Percentiles rank a stretch among this genome's conserved stretches.
These are phyloP conservation scores for Spicauda simplicius DNA, from an alignment of 2,888 invertebrate genomes.

Conservation along the genomic window DNA sequence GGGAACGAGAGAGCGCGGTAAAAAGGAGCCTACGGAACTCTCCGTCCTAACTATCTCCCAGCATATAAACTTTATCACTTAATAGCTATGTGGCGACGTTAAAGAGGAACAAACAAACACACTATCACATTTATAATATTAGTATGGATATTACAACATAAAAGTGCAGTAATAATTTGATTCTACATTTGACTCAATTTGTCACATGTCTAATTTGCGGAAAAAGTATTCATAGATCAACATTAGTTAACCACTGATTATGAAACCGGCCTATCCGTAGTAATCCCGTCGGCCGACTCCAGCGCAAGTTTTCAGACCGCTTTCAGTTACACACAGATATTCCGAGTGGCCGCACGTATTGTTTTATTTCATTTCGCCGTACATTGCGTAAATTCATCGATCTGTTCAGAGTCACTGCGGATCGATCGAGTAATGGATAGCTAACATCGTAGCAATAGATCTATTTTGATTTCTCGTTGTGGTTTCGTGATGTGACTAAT, in stretches of 20 bases:
- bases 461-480: background rate
- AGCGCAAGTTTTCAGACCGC: conserved; percentile 54
- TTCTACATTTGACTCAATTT: too few species aligned
- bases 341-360: conserved; percentile 1
- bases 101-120: too few species aligned
- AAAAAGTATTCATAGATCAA: conserved; percentile 40
- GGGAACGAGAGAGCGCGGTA: too few species aligned
- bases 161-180: too few species aligned
- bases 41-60: too few species aligned
- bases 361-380: background rate
- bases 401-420: background rate
- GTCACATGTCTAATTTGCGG: too few species aligned
- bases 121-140: too few species aligned
- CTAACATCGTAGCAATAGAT: conserved; percentile 1
- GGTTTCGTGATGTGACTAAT: background rate
- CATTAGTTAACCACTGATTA: conserved; percentile 38
- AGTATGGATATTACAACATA: too few species aligned
- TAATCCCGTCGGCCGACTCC: conserved; percentile 50
- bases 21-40: too few species aligned
- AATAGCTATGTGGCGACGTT: too few species aligned
- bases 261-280: conserved; percentile 44
- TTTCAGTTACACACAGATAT: conserved; percentile 40
- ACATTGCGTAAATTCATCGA: conserved; percentile 17
- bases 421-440: conserved; percentile 18
- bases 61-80: too few species aligned